phyloP scores from a whole-genome alignment of 2,113 vertebrate genomes.

The Chaetops frenatus region DNA sequence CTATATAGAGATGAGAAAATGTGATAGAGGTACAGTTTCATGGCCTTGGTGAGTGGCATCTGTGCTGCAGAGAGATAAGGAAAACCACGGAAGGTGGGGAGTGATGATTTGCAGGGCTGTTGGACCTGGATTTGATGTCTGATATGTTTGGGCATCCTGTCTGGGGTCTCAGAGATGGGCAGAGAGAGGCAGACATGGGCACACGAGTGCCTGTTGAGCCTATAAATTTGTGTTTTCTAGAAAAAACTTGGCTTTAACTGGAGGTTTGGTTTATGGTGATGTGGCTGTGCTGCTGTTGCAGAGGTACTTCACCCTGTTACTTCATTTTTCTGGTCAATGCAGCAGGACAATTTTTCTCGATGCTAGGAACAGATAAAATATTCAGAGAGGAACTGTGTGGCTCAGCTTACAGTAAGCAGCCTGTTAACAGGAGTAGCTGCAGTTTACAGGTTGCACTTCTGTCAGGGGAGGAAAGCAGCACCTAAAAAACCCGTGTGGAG shows the following conservation, averaged over 20 bases:
- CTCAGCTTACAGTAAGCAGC: background rate
- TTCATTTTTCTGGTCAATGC: background rate
- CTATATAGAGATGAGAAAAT: background rate
- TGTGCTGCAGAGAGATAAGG: background rate
- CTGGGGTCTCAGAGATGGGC: background rate
- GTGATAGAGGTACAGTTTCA: background rate
- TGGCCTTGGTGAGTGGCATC: background rate
- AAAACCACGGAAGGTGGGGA: accelerated
- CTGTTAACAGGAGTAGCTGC: background rate
- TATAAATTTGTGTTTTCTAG: accelerated
- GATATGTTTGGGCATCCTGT: background rate
- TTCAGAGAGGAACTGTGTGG: background rate
- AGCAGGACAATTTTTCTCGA: background rate
- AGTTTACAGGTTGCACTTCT: background rate
- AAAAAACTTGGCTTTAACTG: background rate
- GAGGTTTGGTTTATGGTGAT: background rate
- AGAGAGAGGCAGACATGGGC: background rate
- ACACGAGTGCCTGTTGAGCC: background rate
- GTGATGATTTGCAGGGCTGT: too few species aligned
- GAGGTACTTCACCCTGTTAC: background rate
- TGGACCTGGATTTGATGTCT: background rate
- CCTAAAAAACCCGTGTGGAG: background rate
- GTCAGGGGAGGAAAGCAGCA: background rate
- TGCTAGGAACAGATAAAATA: background rate
- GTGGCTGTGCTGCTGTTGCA: background rate